Base-by-base conservation (phyloP, 2,888 invertebrate species). In the Conops quadrifasciatus region DNA sequence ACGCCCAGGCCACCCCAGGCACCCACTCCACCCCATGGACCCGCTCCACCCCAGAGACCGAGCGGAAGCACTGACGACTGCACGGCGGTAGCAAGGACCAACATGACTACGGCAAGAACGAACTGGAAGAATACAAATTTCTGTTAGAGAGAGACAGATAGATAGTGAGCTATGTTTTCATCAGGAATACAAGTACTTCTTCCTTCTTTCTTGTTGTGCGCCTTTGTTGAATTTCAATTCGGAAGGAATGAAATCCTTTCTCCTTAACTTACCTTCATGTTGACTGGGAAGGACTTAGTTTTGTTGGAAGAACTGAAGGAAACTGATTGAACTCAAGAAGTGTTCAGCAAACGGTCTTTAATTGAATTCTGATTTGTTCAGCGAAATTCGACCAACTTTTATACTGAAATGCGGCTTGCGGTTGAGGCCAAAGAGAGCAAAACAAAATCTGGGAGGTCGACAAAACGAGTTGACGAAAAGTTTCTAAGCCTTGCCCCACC, bases 261-360 rank as follows among this genome's bases (percentile, higher is more conserved):
- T n/a, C n/a, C n/a, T n/a, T n/a, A 24, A 28, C 36, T 78, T 81
- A 84, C 84, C 84, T 84, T 84, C 84, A 84, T 84, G 84, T 83
- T 85, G 82, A 77, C 71, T 75, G 43, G 71, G 49, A 43, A 51
- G 60, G 51, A 43, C 45, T 45, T 26, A 36, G 49, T 58, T 28
- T 47, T 24, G 62, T 62, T 62, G 28, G 21, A 15, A 58, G 49
- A 65, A 65, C 53, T 51, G 24, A 19, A 58, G 68, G 28, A 51
- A 24, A 63, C 62, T 45, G 47, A 45, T 56, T 67, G 53, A 71
- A 73, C 73, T 73, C 65, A 71, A 71, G 69, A 77, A 81, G 78
- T 84, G 83, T 80, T 83, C 84, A 79, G 78, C 80, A 82, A 82
- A 81, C 80, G 78, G 73, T 74, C 67, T 75, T 72, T 70, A 81